Evolutionary conservation across 2,888 invertebrate species (phyloP).

Genomic region (Vesta saturnalis): DNA sequence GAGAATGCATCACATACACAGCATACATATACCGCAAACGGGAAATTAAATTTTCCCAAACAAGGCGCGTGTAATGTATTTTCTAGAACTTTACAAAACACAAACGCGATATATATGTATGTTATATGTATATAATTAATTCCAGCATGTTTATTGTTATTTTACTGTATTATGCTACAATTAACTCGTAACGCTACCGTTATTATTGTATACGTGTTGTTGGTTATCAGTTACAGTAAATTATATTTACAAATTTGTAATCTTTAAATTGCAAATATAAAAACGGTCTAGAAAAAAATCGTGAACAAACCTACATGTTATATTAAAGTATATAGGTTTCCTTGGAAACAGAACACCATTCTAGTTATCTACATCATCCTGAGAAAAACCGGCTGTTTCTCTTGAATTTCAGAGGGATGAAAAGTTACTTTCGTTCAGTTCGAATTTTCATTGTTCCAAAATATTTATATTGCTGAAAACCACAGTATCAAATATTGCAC

Average conservation of each 20-base stretch:
- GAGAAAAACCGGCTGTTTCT: conserved; percentile 43
- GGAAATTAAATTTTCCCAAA: background rate
- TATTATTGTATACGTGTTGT: background rate
- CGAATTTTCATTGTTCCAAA: conserved; percentile 12
- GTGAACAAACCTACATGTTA: conserved; percentile 35
- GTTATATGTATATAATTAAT: conserved; percentile 13
- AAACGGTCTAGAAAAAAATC: background rate
- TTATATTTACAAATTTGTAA: conserved; percentile 9
- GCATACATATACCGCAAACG: background rate
- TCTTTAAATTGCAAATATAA: conserved; percentile 1
- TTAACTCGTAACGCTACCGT: background rate
- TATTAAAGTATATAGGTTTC: conserved; percentile 43
- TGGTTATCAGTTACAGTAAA: conserved; percentile 1
- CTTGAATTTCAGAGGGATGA: conserved; percentile 26
- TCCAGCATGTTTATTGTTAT: conserved; percentile 7
- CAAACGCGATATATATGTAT: background rate
- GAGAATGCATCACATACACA: background rate
- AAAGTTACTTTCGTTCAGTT: conserved; percentile 18
- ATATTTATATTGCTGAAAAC: too few species aligned
- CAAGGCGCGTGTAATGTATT: background rate
- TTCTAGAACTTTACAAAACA: conserved; percentile 14
- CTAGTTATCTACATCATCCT: conserved; percentile 41
- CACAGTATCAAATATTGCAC: too few species aligned
- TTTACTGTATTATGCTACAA: conserved; percentile 10
- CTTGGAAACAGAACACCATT: conserved; percentile 41